Base-by-base conservation (phyloP, 2,888 invertebrate species). In the Papilio demoleus region DNA sequence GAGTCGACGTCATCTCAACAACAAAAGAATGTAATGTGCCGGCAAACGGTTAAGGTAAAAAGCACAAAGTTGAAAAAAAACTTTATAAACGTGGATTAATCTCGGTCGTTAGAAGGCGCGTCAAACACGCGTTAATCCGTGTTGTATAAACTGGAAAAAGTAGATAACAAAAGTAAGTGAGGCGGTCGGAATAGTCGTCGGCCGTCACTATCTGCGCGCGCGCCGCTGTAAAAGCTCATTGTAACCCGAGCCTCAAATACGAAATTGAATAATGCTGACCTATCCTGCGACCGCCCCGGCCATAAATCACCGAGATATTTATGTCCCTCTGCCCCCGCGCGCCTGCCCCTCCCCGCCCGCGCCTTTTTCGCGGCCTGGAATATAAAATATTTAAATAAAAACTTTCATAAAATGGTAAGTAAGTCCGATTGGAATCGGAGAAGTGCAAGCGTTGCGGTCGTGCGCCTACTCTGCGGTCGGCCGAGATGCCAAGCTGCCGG, bases 241-340 rank as follows among this genome's bases (percentile, higher is more conserved):
- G 92, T 92, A 91, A 92, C 87, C 82, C 85, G 90, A 92, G 87
- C 85, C 86, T 92, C 90, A 90, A 92, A 92, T 91, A 92, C 90
- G 90, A 92, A 92, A 92, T 92, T 92, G 92, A 92, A 92, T 92
- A 92, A 92, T 92, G 90, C 92, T 92, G 92, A 92, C 92, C 92
- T 92, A 92, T 92, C 92, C 92, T 88, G 90, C 91, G 91, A 90
- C 92, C 92, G 88, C 89, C 87, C 88, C 82, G 84, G 78, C 82
- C 91, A 88, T 92, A 92, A 92, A 92, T 92, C 92, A 92, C 90
- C 83, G 85, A 90, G 92, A 92, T 92, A 92, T 92, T 92, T 92
- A 92, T 92, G 92, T 92, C 88, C 89, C 87, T 84, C 81, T 80
- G 85, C 86, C 86, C 86, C 82, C 85, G 70, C 71, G 77, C 76